A percentile compares a stretch with the other conserved stretches of the same genome.
Evolutionary conservation across 2,888 invertebrate species (phyloP).

Genomic region (Argyra leucocephala): DNA sequence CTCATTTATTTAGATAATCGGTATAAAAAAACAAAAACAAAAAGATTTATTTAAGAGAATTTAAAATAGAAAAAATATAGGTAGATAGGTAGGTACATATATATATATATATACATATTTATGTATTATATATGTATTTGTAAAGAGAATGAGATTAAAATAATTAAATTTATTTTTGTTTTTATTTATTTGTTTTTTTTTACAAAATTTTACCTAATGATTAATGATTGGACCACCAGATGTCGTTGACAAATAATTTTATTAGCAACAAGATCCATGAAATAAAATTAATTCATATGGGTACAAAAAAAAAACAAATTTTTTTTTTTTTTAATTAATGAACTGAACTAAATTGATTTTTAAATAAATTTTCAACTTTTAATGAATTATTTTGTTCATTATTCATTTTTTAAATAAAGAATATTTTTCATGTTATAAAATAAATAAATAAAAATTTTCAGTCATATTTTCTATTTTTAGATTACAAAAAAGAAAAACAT

Average conservation of each 20-base stretch:
- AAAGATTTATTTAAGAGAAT: background rate
- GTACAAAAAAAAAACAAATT: background rate
- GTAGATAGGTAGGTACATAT: too few relatives aligned
- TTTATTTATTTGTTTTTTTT: too few relatives aligned
- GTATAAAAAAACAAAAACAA: background rate
- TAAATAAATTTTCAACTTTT: too few relatives aligned
- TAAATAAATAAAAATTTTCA: too few relatives aligned
- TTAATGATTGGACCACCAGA: background rate
- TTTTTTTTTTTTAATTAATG: background rate
- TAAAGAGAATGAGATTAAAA: background rate
- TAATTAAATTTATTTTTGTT: background rate
- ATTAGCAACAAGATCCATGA: too few relatives aligned
- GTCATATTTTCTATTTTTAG: too few relatives aligned
- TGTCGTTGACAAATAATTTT: background rate
- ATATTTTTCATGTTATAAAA: too few relatives aligned
- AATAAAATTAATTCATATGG: background rate
- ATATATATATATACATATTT: too few relatives aligned
- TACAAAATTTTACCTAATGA: background rate
- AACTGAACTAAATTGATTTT: background rate
- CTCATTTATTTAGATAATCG: background rate
- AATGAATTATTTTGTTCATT: too few relatives aligned
- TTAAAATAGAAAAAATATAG: background rate
- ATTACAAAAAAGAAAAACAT: too few relatives aligned
- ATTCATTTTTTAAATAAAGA: too few relatives aligned
- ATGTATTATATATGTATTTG: too few relatives aligned